These are phyloP conservation scores for Cremastobaeus sp. DNA, from an alignment of 2,888 invertebrate species.

Conservation along the genomic window DNA sequence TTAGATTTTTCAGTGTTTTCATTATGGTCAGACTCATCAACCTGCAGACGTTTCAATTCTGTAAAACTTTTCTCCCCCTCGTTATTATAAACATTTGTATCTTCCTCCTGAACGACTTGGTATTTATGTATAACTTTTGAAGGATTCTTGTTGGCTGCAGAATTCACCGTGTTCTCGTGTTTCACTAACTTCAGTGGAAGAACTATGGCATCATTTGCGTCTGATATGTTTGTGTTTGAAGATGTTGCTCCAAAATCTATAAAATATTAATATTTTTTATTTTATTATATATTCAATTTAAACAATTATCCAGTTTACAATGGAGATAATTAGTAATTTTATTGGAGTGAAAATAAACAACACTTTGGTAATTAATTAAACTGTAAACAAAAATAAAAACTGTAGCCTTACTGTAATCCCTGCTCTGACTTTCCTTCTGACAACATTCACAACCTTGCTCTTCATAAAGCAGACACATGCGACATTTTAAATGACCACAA, in stretches of 20 bases:
- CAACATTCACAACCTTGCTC: slow-evolving; percentile 83
- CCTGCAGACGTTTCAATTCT: slow-evolving; percentile 10
- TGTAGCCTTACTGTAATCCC: slow-evolving; percentile 21
- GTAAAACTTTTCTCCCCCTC: slow-evolving; percentile 11
- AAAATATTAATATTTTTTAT: too few relatives aligned
- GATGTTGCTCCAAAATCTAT: too few relatives aligned
- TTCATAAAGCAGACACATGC: slow-evolving; percentile 84
- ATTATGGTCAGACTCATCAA: not conserved
- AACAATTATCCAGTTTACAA: too few relatives aligned
- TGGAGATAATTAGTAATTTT: too few relatives aligned
- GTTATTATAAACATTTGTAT: too few relatives aligned
- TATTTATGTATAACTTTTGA: not conserved
- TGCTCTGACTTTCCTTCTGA: slow-evolving; percentile 48
- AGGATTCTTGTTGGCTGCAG: slow-evolving; percentile 13
- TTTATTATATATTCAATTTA: too few relatives aligned
- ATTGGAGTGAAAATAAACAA: not conserved
- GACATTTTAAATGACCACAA: slow-evolving; percentile 88
- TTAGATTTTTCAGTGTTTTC: too few relatives aligned
- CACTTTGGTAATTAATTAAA: not conserved
- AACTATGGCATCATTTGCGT: not conserved
- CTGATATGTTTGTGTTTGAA: slow-evolving; percentile 10
- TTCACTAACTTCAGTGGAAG: slow-evolving; percentile 34
- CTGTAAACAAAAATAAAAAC: not conserved
- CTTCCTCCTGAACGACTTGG: slow-evolving; percentile 10
- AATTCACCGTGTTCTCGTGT: slow-evolving; percentile 19